Evolutionary conservation across 2,113 vertebrate genomes (phyloP).

Genomic region (Sphyrna mokarran): DNA sequence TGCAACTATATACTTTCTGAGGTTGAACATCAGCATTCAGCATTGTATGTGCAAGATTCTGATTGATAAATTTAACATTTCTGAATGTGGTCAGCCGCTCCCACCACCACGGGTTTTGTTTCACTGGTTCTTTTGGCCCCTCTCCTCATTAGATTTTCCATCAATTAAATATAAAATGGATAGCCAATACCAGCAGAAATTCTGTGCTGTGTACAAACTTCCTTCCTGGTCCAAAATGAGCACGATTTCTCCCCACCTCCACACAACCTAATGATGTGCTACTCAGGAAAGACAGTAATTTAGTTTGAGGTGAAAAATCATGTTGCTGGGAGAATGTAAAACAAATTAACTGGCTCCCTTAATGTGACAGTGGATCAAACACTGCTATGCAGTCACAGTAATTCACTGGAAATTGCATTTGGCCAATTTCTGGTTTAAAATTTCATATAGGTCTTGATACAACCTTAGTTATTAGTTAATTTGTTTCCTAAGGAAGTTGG

Average conservation of each 20-base stretch:
- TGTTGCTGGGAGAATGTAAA: neutral
- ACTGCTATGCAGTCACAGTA: neutral
- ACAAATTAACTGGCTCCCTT: neutral
- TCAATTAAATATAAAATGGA: neutral
- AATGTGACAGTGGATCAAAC: slow-evolving; percentile 19
- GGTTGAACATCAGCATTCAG: neutral
- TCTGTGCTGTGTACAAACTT: neutral
- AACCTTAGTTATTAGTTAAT: neutral
- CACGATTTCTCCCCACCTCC: neutral
- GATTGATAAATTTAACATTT: neutral
- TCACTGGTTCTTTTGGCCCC: neutral
- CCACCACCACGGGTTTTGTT: neutral
- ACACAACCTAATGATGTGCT: neutral
- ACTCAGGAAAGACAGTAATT: neutral
- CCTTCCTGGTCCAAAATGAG: neutral
- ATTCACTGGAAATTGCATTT: slow-evolving; percentile 17
- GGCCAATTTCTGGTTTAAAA: neutral
- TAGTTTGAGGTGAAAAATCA: neutral
- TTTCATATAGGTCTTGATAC: neutral
- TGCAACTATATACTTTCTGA: neutral
- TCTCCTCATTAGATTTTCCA: neutral
- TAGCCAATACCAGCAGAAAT: neutral
- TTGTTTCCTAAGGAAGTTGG: neutral
- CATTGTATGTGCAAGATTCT: neutral
- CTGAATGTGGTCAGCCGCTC: neutral